These are phyloP conservation scores for Drosophila cardini DNA, from an alignment of 1,140 invertebrate genomes.

Conservation along the genomic window DNA sequence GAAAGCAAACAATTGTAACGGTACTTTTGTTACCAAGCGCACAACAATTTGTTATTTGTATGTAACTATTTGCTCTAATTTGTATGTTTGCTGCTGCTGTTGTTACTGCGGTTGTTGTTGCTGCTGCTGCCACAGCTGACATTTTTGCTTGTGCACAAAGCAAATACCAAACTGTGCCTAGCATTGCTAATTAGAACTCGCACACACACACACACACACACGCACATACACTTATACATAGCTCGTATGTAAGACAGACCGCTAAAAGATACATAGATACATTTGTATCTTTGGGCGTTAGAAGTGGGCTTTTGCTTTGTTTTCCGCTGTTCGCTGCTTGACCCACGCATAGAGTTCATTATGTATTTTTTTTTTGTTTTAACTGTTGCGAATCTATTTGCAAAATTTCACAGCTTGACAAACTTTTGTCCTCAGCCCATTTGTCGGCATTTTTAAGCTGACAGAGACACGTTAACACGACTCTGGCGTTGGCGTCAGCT, in stretches of 20 bases:
- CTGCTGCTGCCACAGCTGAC: slow-evolving; percentile 63
- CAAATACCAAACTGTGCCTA: slow-evolving; percentile 78
- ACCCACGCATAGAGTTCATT: slow-evolving; percentile 57
- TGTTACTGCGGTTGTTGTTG: neutral
- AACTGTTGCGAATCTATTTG: slow-evolving; percentile 74
- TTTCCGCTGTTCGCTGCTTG: slow-evolving; percentile 20
- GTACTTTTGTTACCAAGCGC: slow-evolving; percentile 79
- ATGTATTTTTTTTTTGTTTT: slow-evolving; percentile 35
- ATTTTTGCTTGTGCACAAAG: slow-evolving; percentile 77
- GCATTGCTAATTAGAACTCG: slow-evolving; percentile 78
- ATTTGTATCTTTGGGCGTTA: slow-evolving; percentile 47
- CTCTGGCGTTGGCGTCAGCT: slow-evolving; percentile 24
- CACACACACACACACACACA: slow-evolving; percentile 40
- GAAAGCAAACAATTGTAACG: slow-evolving; percentile 59
- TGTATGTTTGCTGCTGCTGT: slow-evolving; percentile 55
- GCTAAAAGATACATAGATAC: slow-evolving; percentile 27
- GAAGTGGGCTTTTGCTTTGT: slow-evolving; percentile 29
- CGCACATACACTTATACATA: slow-evolving; percentile 29
- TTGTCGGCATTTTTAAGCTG: slow-evolving; percentile 65
- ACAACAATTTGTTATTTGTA: slow-evolving; percentile 72
- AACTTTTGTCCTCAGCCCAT: slow-evolving; percentile 54
- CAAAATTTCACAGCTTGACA: slow-evolving; percentile 58
- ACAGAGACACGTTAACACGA: slow-evolving; percentile 61
- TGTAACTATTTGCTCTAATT: slow-evolving; percentile 77
- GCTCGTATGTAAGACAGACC: neutral